Percentiles rank a stretch among this genome's conserved stretches.
Evolutionary conservation across 2,113 vertebrate species (phyloP).

Genomic region (Trematomus loennbergii): DNA sequence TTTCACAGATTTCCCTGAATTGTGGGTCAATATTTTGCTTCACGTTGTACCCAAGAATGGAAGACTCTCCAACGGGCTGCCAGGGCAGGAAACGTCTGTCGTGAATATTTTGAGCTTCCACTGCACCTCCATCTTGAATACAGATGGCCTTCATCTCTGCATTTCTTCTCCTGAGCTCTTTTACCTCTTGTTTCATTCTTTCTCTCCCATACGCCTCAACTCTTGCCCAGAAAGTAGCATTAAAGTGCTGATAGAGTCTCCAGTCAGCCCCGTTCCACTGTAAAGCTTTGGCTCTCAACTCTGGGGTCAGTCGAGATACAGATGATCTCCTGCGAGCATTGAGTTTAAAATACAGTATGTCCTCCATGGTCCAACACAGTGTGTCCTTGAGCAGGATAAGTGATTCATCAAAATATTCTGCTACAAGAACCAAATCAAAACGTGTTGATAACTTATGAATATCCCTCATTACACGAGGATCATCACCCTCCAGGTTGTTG

Average conservation of each 20-base stretch:
- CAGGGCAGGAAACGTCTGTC: conserved; percentile 91
- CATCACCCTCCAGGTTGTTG: conserved; percentile 84
- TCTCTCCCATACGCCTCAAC: conserved; percentile 88
- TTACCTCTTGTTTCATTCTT: conserved; percentile 89
- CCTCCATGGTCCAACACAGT: conserved; percentile 93
- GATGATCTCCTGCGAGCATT: conserved; percentile 88
- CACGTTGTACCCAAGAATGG: conserved; percentile 96
- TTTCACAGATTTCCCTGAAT: conserved; percentile 88
- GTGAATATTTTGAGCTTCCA: conserved; percentile 87
- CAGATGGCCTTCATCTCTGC: conserved; percentile 89
- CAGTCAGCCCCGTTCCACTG: conserved; percentile 92
- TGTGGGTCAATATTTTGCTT: conserved; percentile 85
- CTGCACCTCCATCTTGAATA: conserved; percentile 86
- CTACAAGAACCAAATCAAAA: conserved; percentile 92
- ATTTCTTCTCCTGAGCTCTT: conserved; percentile 85
- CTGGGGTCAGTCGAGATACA: conserved; percentile 82
- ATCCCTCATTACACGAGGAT: conserved; percentile 82
- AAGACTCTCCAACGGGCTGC: conserved; percentile 92
- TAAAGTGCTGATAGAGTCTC: conserved; percentile 93
- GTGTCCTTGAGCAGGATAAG: conserved; percentile 92
- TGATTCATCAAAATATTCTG: conserved; percentile 95
- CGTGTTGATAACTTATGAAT: conserved; percentile 85
- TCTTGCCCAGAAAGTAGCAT: conserved; percentile 90
- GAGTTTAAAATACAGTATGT: conserved; percentile 93
- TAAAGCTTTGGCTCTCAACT: conserved; percentile 86